Percentiles rank a stretch among this genome's conserved stretches.
phyloP scores from a whole-genome alignment of 2,888 invertebrate genomes.

The Tuberolachnus salignus region DNA sequence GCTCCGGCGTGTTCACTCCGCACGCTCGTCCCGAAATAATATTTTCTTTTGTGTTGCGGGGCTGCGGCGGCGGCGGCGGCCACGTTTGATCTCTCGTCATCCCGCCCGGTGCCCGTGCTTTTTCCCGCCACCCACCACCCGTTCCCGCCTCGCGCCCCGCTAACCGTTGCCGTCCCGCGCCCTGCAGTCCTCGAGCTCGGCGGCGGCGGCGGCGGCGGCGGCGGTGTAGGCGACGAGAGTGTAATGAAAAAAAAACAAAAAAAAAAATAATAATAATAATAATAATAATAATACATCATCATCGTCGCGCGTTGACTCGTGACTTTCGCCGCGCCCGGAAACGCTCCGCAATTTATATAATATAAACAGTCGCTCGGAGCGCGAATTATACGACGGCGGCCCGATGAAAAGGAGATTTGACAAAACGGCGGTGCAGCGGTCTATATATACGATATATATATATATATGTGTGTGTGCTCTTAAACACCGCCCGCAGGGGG shows the following conservation, averaged over 20 bases:
- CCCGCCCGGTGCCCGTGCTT: too few species aligned
- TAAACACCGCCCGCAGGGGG: slow-evolving; percentile 28
- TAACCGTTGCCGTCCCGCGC: neutral
- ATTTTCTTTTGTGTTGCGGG: slow-evolving; percentile 22
- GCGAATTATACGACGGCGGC: slow-evolving; percentile 23
- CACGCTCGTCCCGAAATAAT: slow-evolving; percentile 30
- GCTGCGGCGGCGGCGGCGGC: neutral
- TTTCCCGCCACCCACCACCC: too few species aligned
- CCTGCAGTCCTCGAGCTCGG: neutral
- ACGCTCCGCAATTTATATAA: neutral
- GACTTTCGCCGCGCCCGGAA: neutral
- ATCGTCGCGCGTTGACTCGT: slow-evolving; percentile 28
- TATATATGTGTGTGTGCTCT: neutral
- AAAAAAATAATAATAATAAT: too few species aligned
- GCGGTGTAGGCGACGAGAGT: neutral
- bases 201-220: neutral
- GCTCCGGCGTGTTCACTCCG: neutral
- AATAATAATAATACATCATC: too few species aligned
- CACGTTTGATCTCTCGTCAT: slow-evolving; percentile 34
- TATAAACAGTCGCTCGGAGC: neutral
- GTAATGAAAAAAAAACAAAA: slow-evolving; percentile 52
- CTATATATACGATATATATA: too few species aligned
- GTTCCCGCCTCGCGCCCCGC: too few species aligned
- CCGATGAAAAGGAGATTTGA: slow-evolving; percentile 44
- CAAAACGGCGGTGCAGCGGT: slow-evolving; percentile 12